Percentiles rank a stretch among this genome's conserved stretches.
These are phyloP conservation scores for Potorous gilbertii DNA, from an alignment of 2,797 vertebrate genomes.

Conservation along the genomic window DNA sequence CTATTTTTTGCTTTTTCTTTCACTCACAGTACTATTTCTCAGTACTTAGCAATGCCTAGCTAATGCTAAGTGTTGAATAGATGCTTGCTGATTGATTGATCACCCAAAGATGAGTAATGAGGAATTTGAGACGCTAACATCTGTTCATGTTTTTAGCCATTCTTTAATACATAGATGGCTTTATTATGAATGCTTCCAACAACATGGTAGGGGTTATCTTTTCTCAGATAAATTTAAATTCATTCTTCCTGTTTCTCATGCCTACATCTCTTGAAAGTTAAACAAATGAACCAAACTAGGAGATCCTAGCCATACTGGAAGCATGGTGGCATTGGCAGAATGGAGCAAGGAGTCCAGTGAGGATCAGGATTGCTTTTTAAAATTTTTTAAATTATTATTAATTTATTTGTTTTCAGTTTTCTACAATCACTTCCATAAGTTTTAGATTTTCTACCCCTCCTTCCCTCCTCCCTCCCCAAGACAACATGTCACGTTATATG, in stretches of 20 bases:
- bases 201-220: neutral
- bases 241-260: neutral
- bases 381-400: no score
- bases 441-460: no score
- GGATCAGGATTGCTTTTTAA: no score
- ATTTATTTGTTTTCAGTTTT: no score
- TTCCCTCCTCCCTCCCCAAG: no score
- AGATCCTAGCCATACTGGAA: neutral
- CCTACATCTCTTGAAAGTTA: neutral
- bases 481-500: no score
- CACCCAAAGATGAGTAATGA: neutral
- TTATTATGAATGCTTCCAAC: neutral
- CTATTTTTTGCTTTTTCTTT: neutral
- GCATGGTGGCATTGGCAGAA: neutral
- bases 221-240: neutral
- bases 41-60: neutral
- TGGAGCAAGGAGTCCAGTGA: neutral
- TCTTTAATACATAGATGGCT: neutral
- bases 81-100: neutral
- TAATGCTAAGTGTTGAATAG: neutral
- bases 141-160: neutral
- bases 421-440: no score
- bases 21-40: neutral
- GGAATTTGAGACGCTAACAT: neutral
- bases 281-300: neutral